Evolutionary conservation across 2,888 invertebrate genomes (phyloP).

Genomic region (Brachyopa scutellaris): DNA sequence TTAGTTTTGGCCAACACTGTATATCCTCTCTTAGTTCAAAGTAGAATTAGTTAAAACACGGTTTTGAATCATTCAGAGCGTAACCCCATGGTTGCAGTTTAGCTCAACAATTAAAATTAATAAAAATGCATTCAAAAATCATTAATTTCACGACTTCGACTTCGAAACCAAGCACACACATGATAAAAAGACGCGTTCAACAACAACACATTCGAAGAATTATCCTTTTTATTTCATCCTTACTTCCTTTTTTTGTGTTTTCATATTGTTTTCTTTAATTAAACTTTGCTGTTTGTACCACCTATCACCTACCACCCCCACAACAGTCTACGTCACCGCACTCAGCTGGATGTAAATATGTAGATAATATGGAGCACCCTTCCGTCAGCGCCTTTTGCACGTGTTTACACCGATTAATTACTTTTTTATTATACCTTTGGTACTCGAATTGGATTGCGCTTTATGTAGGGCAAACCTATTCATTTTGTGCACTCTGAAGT

Average conservation of each 20-base stretch:
- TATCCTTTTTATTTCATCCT: conserved; percentile 12
- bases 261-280: conserved; percentile 29
- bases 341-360: background rate
- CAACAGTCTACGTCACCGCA: background rate
- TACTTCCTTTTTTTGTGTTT: background rate
- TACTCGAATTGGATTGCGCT: background rate
- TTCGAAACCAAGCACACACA: too few relatives aligned
- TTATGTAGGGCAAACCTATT: background rate
- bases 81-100: background rate
- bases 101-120: conserved; percentile 1
- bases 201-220: conserved; percentile 25
- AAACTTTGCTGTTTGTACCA: conserved; percentile 1
- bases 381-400: background rate
- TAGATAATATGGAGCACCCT: background rate
- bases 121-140: too few relatives aligned
- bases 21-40: too few relatives aligned
- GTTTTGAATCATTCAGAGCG: conserved; percentile 8
- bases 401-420: conserved; percentile 3
- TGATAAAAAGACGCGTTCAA: conserved; percentile 4
- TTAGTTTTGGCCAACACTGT: too few relatives aligned
- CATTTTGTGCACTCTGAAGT: background rate
- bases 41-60: too few relatives aligned
- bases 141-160: too few relatives aligned
- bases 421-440: conserved; percentile 16
- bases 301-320: too few relatives aligned